Conservation (phyloP, 1,140 invertebrate species). For the Scaptomyza graminum region DNA sequence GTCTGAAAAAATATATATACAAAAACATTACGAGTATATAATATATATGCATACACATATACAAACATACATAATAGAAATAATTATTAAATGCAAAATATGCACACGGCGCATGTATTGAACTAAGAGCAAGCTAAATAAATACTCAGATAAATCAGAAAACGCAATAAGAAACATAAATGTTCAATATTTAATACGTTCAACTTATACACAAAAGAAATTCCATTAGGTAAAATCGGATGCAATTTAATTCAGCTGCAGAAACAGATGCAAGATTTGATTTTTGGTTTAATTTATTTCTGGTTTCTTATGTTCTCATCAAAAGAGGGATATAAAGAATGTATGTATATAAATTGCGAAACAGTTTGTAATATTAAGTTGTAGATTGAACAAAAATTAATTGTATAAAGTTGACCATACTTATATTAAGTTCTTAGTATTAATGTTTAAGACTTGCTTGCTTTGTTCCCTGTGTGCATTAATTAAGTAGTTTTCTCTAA, state of each 20-base stretch:
- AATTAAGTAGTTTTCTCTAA: background rate
- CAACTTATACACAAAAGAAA: slow-evolving; percentile 3
- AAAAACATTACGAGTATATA: slow-evolving; percentile 43
- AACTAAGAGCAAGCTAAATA: slow-evolving; percentile 2
- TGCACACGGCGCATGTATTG: slow-evolving; percentile 8
- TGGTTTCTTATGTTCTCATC: background rate
- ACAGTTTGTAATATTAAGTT: background rate
- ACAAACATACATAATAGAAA: slow-evolving; percentile 2
- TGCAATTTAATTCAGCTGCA: background rate
- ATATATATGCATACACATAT: slow-evolving; percentile 28
- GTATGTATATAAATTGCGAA: slow-evolving; percentile 19
- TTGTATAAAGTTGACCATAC: slow-evolving; percentile 21
- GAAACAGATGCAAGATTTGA: background rate
- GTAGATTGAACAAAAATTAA: background rate
- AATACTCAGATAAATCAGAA: slow-evolving; percentile 15
- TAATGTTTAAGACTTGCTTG: slow-evolving; percentile 15
- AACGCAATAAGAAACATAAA: slow-evolving; percentile 4
- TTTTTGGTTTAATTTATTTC: background rate
- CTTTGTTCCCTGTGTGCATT: slow-evolving; percentile 23
- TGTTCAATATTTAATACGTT: background rate
- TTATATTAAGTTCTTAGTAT: background rate
- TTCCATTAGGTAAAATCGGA: slow-evolving; percentile 8
- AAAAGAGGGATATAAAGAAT: background rate
- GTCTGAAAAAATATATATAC: slow-evolving; percentile 59
- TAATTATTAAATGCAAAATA: slow-evolving; percentile 9